Evolutionary conservation across 2,888 invertebrate species (phyloP), one percentile per base, ranked within the genome.

Genomic region (Troides aeacus): DNA sequence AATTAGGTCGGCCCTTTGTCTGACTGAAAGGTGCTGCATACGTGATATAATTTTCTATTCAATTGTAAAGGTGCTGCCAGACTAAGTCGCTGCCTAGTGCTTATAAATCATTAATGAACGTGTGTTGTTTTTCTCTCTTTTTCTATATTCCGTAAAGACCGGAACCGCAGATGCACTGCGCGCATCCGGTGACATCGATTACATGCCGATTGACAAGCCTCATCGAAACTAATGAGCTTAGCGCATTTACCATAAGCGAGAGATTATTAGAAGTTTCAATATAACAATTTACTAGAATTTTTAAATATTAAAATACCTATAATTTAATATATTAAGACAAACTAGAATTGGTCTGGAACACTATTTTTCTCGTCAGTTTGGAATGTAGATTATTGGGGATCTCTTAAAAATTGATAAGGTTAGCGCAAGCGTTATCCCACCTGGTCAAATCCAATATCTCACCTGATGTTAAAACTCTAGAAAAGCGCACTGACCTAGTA

Each of bases 81-180:
- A 59, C 59, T 36, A 17, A 18, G 36, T 39, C 18, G 70, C 0
- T 53, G 63, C 63, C 39, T 64, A 63, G 56, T 42, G 66, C 60
- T 66, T 64, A 70, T 70, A 70, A 70, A 67, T 64, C 63, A 64
- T 67, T 70, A 70, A 70, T 67, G 67, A 64, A 60, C 61, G 50
- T 50, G 24, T 18, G 42, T 42, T 62, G 60, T 72, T 70, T 62
- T 66, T 67, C 69, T 71, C 63, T 66, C 62, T 69, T 63, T 77
- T 53, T 53, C n/a, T n/a, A 53, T n/a, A 53, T 53, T 2, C 53
- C 7, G 7, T 76, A 72, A 69, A 73, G 84, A 83, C 83, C 84
- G 86, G 87, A 86, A 88, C 84, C 77, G 88, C 89, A 90, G 89
- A 86, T 90, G 89, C 83, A 71, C 68, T 73, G 75, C 68, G 75